A percentile compares a stretch with the other conserved stretches of the same genome.
phyloP scores from a whole-genome alignment of 2,888 invertebrate genomes.

The Drosophila subsilvestris region DNA sequence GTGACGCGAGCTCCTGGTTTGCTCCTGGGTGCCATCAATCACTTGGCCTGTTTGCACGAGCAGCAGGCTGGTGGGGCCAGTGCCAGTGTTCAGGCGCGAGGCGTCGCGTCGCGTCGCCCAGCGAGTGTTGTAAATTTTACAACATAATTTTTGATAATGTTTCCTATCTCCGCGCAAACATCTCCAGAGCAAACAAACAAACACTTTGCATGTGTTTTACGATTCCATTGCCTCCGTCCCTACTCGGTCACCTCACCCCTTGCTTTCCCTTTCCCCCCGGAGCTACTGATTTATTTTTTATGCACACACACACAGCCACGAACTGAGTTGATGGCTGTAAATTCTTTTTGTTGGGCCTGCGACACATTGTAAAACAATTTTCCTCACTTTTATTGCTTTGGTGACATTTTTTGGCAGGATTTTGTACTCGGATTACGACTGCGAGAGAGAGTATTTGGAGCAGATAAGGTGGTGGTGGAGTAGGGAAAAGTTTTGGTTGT shows the following conservation, averaged over 20 bases:
- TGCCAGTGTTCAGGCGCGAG: no score
- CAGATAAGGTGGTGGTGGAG: not conserved
- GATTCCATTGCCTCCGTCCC: conserved; percentile 45
- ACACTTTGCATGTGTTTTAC: conserved; percentile 74
- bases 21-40: conserved; percentile 65
- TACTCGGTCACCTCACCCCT: conserved; percentile 2
- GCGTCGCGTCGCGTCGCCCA: conserved; percentile 22
- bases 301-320: conserved; percentile 5
- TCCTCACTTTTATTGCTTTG: conserved; percentile 40
- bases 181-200: conserved; percentile 30
- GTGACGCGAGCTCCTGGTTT: conserved; percentile 60
- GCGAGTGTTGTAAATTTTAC: conserved; percentile 72
- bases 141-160: conserved; percentile 79
- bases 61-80: conserved; percentile 16
- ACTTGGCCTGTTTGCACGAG: conserved; percentile 61
- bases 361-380: conserved; percentile 72
- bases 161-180: conserved; percentile 43
- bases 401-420: conserved; percentile 27
- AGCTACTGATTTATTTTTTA: conserved; percentile 54
- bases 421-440: conserved; percentile 6
- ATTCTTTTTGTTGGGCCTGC: conserved; percentile 42
- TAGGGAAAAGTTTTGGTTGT: not conserved
- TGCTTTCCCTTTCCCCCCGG: conserved; percentile 1
- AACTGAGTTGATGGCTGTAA: conserved; percentile 40
- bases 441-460: not conserved